Base-by-base conservation (phyloP, 2,113 vertebrate genomes). In the Corynorhinus townsendii region DNA sequence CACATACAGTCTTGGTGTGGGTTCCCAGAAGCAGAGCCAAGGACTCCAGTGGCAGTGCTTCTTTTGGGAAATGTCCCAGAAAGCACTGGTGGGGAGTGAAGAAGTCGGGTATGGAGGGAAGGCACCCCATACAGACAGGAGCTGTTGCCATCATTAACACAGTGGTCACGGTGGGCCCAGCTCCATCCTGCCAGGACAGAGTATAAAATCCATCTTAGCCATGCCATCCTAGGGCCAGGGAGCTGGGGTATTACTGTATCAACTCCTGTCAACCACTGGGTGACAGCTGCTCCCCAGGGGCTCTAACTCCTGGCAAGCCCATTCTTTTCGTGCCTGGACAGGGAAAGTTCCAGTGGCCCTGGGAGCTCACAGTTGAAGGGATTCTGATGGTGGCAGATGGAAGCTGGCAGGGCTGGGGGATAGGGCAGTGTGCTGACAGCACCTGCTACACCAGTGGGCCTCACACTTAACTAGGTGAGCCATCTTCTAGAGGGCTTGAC, bases 181-280 rank as follows among this genome's bases (percentile, higher is more conserved):
- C 35, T 33, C 43, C 17, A 5, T 19, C 30, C 33, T 69, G 26
- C 72, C 4, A 5, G 20, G 14, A 35, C 10, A 2, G 30, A 72
- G 30, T 2, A 7, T 45, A 30, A 33, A 66, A 24, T 33, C 8
- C 7, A 8, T 38, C 68, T 20, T 33, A 59, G 71, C 64, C 30
- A 15, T 2, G 4, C 52, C 17, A 17, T 8, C 52, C 5, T 28
- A 30, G 49, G 22, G 9, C 40, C 20, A 24, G 12, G 20, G 47
- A 47, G 43, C 84, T 43, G 54, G n/a, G 35, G 12, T 5, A 28
- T 16, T 1, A 12, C 7, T 30, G 26, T 11, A 22, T 28, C 3
- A 24, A 0, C 17, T 83, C 35, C 52, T 26, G 26, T 56, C 26
- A 47, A 15, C 26, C 33, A 1, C 0, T 1, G 14, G 16, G 33